Evolutionary conservation across 1,140 invertebrate genomes (phyloP), one percentile per base, ranked within the genome.

Genomic region (Andrena cerasifolii): DNA sequence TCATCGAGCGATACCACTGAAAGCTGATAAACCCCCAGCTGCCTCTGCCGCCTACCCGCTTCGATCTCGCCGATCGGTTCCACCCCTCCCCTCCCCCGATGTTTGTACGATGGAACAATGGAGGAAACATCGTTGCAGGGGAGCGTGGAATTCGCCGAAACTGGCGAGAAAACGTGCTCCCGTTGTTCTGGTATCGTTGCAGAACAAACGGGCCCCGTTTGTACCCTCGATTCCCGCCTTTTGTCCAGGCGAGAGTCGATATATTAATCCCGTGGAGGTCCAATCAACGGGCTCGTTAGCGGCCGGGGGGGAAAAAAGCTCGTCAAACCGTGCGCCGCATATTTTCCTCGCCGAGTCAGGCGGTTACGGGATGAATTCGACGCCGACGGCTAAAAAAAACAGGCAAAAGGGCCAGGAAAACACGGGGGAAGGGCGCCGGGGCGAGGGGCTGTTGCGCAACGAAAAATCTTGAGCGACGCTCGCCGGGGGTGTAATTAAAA

Each of bases 401-500:
- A n/a, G 18, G 16, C 12, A 33, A 16, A 58, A 31, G n/a, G 28
- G n/a, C n/a, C n/a, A n/a, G n/a, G 54, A 33, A 18, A 58, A 8
- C 6, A 24, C 18, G 45, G 12, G 40, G 28, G 28, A 73, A 33
- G 36, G 24, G 31, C 24, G 40, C 40, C 40, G 21, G 28, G 40
- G 68, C 56, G 33, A 72, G 61, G 36, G 40, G 43, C 28, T 21
- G 43, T 72, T 43, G 43, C 56, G 56, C n/a, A 4, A 21, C 18
- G 56, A 49, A 51, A 62, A 70, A 31, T 12, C 0, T 18, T 21
- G 21, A 45, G 26, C 49, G n/a, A 18, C 16, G 3, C 3, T 56
- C 36, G 36, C 36, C 26, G 28, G 31, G 24, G 31, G 14, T 16
- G 36, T 40, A 56, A 75, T 75, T 75, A 67, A 67, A 75, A 75